A percentile compares a stretch with the other conserved stretches of the same genome.
These are phyloP conservation scores for Tachysurus vachellii DNA, from an alignment of 2,113 vertebrate species.

Conservation along the genomic window DNA sequence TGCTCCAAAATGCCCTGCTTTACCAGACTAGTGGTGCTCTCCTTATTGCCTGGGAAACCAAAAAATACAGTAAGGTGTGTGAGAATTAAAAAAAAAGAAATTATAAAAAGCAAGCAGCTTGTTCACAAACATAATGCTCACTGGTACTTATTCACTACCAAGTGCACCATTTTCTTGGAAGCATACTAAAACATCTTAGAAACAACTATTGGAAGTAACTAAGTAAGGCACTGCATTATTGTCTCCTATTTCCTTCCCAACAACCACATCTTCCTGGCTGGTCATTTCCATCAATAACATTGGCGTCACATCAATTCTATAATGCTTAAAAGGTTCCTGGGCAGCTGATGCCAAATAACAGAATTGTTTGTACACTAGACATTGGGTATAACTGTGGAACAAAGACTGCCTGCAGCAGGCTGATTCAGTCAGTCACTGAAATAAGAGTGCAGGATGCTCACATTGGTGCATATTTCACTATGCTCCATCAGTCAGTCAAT, in stretches of 20 bases:
- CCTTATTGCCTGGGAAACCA: conserved; percentile 77
- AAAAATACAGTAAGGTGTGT: background rate
- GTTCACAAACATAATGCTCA: background rate
- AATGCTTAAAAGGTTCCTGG: background rate
- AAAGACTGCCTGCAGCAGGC: background rate
- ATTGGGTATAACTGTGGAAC: background rate
- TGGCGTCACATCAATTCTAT: background rate
- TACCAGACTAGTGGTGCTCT: conserved; percentile 80
- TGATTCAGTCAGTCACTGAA: background rate
- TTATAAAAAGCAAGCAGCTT: background rate
- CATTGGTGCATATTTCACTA: conserved; percentile 17
- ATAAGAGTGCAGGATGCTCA: background rate
- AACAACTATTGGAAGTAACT: background rate
- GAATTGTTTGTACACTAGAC: background rate
- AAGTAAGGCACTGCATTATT: background rate
- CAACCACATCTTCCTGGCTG: background rate
- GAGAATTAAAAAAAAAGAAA: background rate
- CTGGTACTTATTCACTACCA: background rate
- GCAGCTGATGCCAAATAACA: background rate
- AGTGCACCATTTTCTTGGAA: background rate
- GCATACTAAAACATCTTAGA: background rate
- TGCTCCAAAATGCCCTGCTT: conserved; percentile 91
- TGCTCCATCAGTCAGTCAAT: conserved; percentile 18
- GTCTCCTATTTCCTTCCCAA: conserved; percentile 18
- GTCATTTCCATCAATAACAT: conserved; percentile 6